These are phyloP conservation scores for Ictalurus punctatus DNA, from an alignment of 2,113 vertebrate species.

Conservation along the genomic window DNA sequence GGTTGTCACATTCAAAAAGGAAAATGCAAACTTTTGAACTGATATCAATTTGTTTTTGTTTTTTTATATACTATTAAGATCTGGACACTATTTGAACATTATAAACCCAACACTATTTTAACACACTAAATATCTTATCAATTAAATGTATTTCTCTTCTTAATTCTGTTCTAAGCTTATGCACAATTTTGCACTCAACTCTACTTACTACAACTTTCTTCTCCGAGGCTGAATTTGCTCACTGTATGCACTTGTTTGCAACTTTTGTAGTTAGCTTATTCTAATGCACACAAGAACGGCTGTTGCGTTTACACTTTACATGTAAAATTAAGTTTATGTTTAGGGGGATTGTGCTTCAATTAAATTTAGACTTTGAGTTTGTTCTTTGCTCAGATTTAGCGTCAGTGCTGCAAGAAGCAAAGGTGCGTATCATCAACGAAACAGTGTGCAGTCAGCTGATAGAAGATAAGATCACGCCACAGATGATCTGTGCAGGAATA, in stretches of 20 bases:
- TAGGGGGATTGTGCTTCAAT: neutral
- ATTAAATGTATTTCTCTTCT: neutral
- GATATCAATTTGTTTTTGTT: neutral
- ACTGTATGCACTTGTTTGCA: neutral
- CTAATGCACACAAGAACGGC: neutral
- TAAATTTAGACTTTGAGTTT: conserved; percentile 7
- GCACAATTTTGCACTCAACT: neutral
- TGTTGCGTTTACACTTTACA: neutral
- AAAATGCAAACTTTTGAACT: neutral
- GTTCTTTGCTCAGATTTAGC: conserved; percentile 67
- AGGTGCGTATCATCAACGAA: conserved; percentile 88
- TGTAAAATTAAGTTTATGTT: neutral
- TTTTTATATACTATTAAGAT: neutral
- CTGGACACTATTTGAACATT: neutral
- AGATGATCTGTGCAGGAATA: conserved; percentile 90
- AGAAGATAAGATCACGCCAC: conserved; percentile 70
- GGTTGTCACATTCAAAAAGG: neutral
- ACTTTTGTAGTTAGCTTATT: neutral
- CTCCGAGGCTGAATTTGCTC: neutral
- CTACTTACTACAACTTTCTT: neutral
- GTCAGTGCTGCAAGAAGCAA: conserved; percentile 84
- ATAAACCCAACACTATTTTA: neutral
- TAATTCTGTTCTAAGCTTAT: neutral
- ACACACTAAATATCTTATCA: neutral
- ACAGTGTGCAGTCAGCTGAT: conserved; percentile 78